These are phyloP conservation scores for Ophioderma brevispina DNA, from an alignment of 35 echinoderm and acorn worm genomes.

Conservation along the genomic window DNA sequence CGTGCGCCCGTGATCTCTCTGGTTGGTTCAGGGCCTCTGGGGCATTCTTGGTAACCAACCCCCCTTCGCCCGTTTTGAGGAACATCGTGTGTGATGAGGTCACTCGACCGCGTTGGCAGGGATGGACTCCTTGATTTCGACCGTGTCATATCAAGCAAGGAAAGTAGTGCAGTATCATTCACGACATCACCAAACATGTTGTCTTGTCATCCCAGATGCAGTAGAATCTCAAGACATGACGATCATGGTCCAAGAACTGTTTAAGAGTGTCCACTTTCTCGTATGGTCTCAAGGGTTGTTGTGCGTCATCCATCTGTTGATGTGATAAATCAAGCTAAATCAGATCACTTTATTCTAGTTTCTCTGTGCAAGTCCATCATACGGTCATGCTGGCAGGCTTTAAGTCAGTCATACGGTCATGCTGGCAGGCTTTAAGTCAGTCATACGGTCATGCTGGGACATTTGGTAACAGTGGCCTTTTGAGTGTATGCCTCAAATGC, in stretches of 20 bases:
- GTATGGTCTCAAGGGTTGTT: constrained; percentile 91
- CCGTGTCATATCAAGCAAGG: constrained; percentile 94
- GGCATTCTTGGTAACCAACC: constrained; percentile 73
- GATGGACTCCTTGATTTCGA: constrained; percentile 95
- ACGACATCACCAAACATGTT: constrained; percentile 98
- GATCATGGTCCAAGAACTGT: constrained; percentile 97
- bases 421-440: no score
- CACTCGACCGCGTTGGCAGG: constrained; percentile 90
- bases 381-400: no score
- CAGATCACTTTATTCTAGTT: no score
- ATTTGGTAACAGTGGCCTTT: no score
- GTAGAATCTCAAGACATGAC: constrained; percentile 92
- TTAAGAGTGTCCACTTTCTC: constrained; percentile 99
- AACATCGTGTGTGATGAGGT: constrained; percentile 95
- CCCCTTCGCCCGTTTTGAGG: constrained; percentile 65
- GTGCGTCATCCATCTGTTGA: constrained; percentile 86
- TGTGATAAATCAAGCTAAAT: no score
- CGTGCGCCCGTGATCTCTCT: constrained; percentile 84
- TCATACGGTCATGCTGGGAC: no score
- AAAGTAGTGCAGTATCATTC: constrained; percentile 99
- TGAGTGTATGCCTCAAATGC: no score
- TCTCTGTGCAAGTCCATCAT: no score
- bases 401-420: no score
- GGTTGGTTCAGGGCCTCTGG: constrained; percentile 88
- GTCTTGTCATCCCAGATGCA: constrained; percentile 93